Evolutionary conservation across 2,888 invertebrate species (phyloP), one percentile per base, ranked within the genome.

Genomic region (Bellardia pandia): DNA sequence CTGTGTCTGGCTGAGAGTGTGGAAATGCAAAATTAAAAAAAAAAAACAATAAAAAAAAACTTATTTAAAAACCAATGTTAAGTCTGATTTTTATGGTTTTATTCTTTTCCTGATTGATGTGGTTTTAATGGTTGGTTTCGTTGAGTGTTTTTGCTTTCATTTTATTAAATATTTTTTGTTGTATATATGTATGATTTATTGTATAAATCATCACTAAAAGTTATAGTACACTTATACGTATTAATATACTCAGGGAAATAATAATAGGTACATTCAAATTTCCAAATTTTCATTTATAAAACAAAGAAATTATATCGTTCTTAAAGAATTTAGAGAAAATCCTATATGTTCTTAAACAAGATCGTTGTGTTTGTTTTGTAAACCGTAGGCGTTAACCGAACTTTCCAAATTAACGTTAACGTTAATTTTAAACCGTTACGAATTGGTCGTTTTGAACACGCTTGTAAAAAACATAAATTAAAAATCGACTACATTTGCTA

Each of bases 101-200:
- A 30, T 74, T 71, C 68, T 86, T 79, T 86, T 80, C 84, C 86
- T 86, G 84, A 86, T 86, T 84, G 83, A 86, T 84, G 86, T 84
- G 86, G 84, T 84, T 79, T 75, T 60, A 72, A 84, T 84, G 71
- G 72, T 72, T 66, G 48, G 3, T 48, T 58, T 40, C 33, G 58
- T 80, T 72, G 23, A 72, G 74, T 74, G 66, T 68, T 75, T 11
- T 78, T 78, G 33, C 30, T 78, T 66, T 58, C 37, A 45, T 68
- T 74, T 42, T 76, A 60, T 30, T 66, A 42, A 68, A 48, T 68
- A 48, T 60, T 56, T 62, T 64, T n/a, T 66, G 51, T 51, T 58
- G 53, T 71, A 42, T 9, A 5, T 8, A 2, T 56, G 23, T 30
- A 72, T 62, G 62, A 69, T 16, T 62, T 85, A 74, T 80, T 64